phyloP scores from a whole-genome alignment of 2,113 vertebrate genomes.

The Plotosus lineatus region DNA sequence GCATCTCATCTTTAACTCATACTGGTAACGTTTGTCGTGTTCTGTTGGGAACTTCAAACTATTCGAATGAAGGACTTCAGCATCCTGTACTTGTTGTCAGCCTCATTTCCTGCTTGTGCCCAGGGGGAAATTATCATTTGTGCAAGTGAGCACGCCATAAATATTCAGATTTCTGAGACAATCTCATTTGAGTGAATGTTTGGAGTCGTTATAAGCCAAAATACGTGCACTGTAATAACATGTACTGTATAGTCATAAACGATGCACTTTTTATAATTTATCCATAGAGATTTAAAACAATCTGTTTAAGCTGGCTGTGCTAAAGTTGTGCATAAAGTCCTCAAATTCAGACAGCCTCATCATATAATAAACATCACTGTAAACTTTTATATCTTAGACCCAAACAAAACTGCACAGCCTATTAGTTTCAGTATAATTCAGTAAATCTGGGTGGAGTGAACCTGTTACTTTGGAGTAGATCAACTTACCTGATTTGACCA shows the following conservation, averaged over 20 bases:
- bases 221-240: no score
- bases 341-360: neutral
- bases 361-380: neutral
- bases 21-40: neutral
- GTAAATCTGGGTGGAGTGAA: neutral
- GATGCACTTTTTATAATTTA: neutral
- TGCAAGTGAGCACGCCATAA: neutral
- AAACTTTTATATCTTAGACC: neutral
- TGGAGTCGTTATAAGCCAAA: neutral
- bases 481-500: constrained; percentile 82
- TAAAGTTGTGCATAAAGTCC: neutral
- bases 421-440: neutral
- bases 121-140: neutral
- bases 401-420: neutral
- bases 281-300: neutral
- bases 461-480: neutral
- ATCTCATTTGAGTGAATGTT: neutral
- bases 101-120: neutral
- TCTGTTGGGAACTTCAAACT: neutral
- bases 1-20: neutral
- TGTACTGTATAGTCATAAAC: neutral
- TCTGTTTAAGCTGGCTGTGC: neutral
- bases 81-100: neutral
- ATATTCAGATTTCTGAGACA: neutral
- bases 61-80: neutral